Conservation (phyloP, 2,888 invertebrate genomes). For the Mythimna loreyi region DNA sequence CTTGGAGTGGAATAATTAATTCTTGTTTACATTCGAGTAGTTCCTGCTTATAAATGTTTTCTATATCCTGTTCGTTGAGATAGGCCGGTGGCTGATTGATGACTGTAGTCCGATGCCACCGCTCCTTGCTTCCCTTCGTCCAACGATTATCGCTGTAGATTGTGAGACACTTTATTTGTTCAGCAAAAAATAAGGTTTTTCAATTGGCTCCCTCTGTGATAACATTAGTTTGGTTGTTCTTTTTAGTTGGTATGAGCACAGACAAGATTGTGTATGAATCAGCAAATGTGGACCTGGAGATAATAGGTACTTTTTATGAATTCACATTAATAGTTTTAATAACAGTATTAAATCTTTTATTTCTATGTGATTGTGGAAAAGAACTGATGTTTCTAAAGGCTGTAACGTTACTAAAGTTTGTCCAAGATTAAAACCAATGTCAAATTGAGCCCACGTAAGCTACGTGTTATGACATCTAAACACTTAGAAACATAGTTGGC, state of each 20-base stretch:
- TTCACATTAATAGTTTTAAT: background rate
- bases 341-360: background rate
- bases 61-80: slow-evolving; percentile 66
- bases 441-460: too few species aligned
- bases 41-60: slow-evolving; percentile 60
- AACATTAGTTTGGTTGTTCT: slow-evolving; percentile 54
- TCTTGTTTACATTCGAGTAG: slow-evolving; percentile 50
- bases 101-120: slow-evolving; percentile 70
- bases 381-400: background rate
- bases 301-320: background rate
- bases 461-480: too few species aligned
- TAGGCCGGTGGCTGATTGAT: slow-evolving; percentile 77
- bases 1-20: slow-evolving; percentile 54
- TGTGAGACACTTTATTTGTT: slow-evolving; percentile 78
- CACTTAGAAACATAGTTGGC: too few species aligned
- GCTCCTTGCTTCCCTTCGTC: slow-evolving; percentile 62
- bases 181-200: slow-evolving; percentile 72
- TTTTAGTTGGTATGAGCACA: slow-evolving; percentile 22
- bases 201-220: slow-evolving; percentile 66
- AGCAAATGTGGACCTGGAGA: background rate
- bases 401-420: background rate
- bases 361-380: background rate
- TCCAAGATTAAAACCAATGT: too few species aligned
- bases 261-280: background rate
- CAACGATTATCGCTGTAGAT: slow-evolving; percentile 80